phyloP scores from a whole-genome alignment of 2,113 vertebrate species.

The Okapia johnstoni region DNA sequence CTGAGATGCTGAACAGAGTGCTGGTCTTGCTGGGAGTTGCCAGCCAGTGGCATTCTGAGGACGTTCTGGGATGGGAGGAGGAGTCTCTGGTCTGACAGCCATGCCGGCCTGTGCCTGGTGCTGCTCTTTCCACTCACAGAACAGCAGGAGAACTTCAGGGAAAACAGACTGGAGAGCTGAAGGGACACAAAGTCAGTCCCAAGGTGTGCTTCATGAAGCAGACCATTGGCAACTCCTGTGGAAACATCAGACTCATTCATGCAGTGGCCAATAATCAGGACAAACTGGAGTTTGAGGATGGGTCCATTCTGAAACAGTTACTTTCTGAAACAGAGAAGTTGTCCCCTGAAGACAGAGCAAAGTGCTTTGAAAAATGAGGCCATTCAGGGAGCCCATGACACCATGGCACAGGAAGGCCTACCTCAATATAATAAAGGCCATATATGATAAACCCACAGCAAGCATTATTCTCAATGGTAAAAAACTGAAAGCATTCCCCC shows the following conservation, averaged over 20 bases:
- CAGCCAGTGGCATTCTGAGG: neutral
- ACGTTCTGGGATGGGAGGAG: neutral
- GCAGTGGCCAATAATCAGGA: conserved; percentile 93
- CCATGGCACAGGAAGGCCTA: conserved; percentile 64
- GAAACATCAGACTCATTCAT: conserved; percentile 92
- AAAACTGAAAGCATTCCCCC: neutral
- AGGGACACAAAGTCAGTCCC: conserved; percentile 79
- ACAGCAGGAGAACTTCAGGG: conserved; percentile 93
- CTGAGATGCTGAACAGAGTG: neutral
- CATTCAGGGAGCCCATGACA: conserved; percentile 90
- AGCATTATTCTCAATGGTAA: neutral
- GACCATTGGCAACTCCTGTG: conserved; percentile 92
- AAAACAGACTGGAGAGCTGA: conserved; percentile 89
- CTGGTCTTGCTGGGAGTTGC: neutral
- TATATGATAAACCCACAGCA: neutral
- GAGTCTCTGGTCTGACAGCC: neutral
- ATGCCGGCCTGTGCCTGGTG: neutral
- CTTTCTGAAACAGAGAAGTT: conserved; percentile 89
- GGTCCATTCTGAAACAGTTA: conserved; percentile 92
- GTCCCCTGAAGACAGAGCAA: conserved; percentile 81
- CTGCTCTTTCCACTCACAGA: neutral
- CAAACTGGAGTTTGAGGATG: conserved; percentile 86
- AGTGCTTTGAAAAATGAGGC: conserved; percentile 83
- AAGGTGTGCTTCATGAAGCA: conserved; percentile 95
- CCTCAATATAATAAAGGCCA: neutral